Evolutionary conservation across 2,797 vertebrate species (phyloP), one percentile per base, ranked within the genome.

Genomic region (Arrhamphus sclerolepis): DNA sequence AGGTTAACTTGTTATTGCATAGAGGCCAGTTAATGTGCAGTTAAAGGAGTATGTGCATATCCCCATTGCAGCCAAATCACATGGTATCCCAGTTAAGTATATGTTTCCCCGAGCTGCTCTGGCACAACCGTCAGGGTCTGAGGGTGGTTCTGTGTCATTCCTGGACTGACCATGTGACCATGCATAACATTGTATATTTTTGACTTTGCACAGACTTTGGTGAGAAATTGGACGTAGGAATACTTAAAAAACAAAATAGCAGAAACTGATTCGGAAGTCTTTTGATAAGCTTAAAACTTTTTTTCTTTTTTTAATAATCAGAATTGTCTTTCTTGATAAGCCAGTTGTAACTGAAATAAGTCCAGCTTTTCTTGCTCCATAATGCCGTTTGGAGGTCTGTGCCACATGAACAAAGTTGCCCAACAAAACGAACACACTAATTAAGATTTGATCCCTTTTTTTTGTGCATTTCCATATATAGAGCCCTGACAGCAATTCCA

Each of bases 1-100:
- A 91, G 86, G 87, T 89, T 87, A 77, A 74, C 87, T 89, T 92
- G 91, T 92, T 91, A 88, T 92, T 91, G 85, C 88, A 70, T 65
- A 13, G 88, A 89, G 89, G 87, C 83, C 86, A 75, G 85, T 83
- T 88, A 92, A 90, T 90, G 89, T 90, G 85, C 81, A 89, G 87
- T 89, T 91, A 60, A 87, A 83, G 75, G 57, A 89, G 75, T 70
- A 86, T 78, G 83, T 87, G 84, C 84, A 41, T 89, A 83, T 89
- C 85, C 86, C 79, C 19, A 51, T 67, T 79, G 77, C 63, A 86
- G 80, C 80, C 79, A 89, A 91, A 90, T 89, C 87, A 90, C 87
- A 91, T 87, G 87, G 72, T 90, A 75, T 77, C 80, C 82, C 77
- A 76, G 74, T 60, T 89, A 92, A 92, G 83, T 91, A 91, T 88